Evolutionary conservation across 2,797 vertebrate genomes (phyloP), one percentile per base, ranked within the genome.

Genomic region (Coendou prehensilis): DNA sequence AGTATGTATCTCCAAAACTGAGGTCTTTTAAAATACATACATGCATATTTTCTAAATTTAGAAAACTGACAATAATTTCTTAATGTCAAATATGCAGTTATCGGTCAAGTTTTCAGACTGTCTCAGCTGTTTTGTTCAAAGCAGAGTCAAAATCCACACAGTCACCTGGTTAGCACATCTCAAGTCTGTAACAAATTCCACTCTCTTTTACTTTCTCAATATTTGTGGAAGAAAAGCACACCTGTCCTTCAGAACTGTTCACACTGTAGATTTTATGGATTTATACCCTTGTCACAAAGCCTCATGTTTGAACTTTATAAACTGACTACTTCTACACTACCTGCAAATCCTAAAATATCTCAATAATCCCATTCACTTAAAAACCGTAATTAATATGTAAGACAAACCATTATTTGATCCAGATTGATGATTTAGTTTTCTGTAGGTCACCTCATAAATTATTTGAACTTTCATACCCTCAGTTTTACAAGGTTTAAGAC

Each of bases 371-470:
- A 5, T 10, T 71, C 37, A 41, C 20, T 71, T 41, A 71, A 71
- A 71, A 20, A 23, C 2, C 9, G 13, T 41, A 71, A 71, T 41
- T 41, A 41, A 71, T 71, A 37, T 9, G 28, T 63, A 61, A 61
- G 69, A 71, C 69, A 71, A 71, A 41, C 69, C 20, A 22, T 71
- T 71, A 71, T 71, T 71, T 41, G 69, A 71, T 90, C 71, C 47
- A 92, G 59, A 76, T 45, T 87, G 69, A 88, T 37, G 73, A 84
- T 28, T 88, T 63, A 86, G 37, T 89, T 59, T 92, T 92, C 61
- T 87, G 22, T 52, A 82, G 26, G 37, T 84, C 17, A 64, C 9
- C 3, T 90, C 45, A 82, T 80, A 94, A 73, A 84, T 84, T 79
- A 89, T 76, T 87, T 73, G 33, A 79, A 52, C 20, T 89, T 94